These are phyloP conservation scores for Sorex fumeus DNA, from an alignment of 2,113 vertebrate genomes.

Conservation along the genomic window DNA sequence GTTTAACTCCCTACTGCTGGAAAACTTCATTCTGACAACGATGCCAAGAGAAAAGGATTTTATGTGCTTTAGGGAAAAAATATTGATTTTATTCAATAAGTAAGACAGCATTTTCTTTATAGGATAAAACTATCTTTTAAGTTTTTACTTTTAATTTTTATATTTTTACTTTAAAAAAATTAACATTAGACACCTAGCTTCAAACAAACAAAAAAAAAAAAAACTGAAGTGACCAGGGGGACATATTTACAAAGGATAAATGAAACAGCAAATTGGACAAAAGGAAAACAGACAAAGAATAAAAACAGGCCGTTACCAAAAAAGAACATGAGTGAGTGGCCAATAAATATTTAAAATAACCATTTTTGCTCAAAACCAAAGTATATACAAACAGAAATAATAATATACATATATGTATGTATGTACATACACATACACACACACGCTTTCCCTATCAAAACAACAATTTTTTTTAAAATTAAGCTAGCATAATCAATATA, in stretches of 20 bases:
- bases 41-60: slow-evolving; percentile 58
- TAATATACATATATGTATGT: background rate
- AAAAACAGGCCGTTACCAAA: slow-evolving; percentile 51
- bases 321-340: slow-evolving; percentile 23
- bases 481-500: slow-evolving; percentile 9
- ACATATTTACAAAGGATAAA: slow-evolving; percentile 29
- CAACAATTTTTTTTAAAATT: background rate
- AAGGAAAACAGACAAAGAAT: slow-evolving; percentile 30
- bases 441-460: background rate
- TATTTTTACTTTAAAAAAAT: slow-evolving; percentile 58
- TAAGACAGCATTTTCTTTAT: slow-evolving; percentile 27
- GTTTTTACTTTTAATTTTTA: slow-evolving; percentile 18
- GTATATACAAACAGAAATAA: slow-evolving; percentile 55
- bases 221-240: slow-evolving; percentile 1
- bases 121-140: slow-evolving; percentile 31
- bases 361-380: slow-evolving; percentile 65
- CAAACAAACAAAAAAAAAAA: slow-evolving; percentile 32
- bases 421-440: too few relatives aligned
- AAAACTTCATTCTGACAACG: slow-evolving; percentile 55
- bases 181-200: slow-evolving; percentile 30
- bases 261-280: background rate
- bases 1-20: slow-evolving; percentile 69
- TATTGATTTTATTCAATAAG: background rate
- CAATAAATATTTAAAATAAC: slow-evolving; percentile 32
- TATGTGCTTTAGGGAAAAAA: slow-evolving; percentile 29